A percentile compares a stretch with the other conserved stretches of the same genome.
phyloP scores from a whole-genome alignment of 92 coral and sea anemone species.

The Palythoa caribaeorum region DNA sequence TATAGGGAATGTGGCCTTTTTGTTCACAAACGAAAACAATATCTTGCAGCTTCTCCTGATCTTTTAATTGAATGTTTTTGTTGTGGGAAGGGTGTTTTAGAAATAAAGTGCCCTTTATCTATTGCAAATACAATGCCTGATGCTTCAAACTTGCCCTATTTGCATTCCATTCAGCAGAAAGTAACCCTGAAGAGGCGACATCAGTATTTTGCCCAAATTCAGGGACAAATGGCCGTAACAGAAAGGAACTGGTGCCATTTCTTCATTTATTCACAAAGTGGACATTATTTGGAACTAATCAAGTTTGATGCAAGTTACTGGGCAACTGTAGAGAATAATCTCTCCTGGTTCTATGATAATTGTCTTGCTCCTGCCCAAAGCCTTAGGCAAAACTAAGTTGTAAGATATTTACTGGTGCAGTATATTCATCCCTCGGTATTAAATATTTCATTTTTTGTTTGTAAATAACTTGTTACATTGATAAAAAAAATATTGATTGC shows the following conservation, averaged over 20 bases:
- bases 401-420: not conserved
- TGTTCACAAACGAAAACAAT: conserved; percentile 47
- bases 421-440: not conserved
- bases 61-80: conserved; percentile 60
- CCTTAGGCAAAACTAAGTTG: not conserved
- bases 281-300: conserved; percentile 47
- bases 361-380: conserved; percentile 39
- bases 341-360: conserved; percentile 58
- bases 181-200: conserved; percentile 44
- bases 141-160: conserved; percentile 47
- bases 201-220: conserved; percentile 52
- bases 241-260: conserved; percentile 57
- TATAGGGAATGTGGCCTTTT: conserved; percentile 63
- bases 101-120: conserved; percentile 65
- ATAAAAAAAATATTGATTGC: not conserved
- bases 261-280: conserved; percentile 40
- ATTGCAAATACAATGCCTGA: conserved; percentile 55
- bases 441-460: conserved; percentile 4
- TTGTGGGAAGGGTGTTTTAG: conserved; percentile 61
- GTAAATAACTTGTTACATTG: not conserved
- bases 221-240: conserved; percentile 52
- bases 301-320: conserved; percentile 57
- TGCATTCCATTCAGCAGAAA: conserved; percentile 28
- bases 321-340: conserved; percentile 53
- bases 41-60: conserved; percentile 54